These are phyloP conservation scores for Pseudococcus viburni DNA, from an alignment of 2,888 invertebrate species.

Conservation along the genomic window DNA sequence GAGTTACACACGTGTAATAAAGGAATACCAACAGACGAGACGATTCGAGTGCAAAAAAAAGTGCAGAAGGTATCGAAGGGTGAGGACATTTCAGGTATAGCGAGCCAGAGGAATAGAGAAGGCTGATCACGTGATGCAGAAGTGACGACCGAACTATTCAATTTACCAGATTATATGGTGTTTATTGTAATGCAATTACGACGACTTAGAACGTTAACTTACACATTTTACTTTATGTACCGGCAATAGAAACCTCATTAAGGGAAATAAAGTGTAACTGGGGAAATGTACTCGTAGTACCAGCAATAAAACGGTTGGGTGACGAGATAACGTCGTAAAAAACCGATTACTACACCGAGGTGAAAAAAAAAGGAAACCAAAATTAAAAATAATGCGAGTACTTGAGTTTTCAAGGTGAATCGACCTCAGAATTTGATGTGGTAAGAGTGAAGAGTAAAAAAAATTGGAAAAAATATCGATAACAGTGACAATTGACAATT, in stretches of 20 bases:
- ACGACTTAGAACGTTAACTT: background rate
- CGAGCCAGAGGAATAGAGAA: background rate
- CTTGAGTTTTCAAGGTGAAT: background rate
- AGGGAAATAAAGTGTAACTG: background rate
- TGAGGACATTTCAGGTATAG: background rate
- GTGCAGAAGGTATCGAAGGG: background rate
- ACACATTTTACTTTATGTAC: background rate
- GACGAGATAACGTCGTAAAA: background rate
- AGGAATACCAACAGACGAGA: background rate
- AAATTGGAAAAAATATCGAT: background rate
- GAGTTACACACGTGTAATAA: background rate
- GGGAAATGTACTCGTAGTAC: background rate
- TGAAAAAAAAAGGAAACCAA: background rate
- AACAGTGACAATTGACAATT: too few relatives aligned
- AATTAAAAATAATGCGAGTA: background rate
- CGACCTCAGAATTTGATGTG: background rate
- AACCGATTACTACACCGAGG: background rate
- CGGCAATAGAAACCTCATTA: constrained; percentile 7
- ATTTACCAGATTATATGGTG: background rate
- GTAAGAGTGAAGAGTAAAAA: background rate
- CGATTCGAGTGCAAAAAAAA: background rate
- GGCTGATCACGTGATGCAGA: background rate
- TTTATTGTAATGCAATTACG: constrained; percentile 7
- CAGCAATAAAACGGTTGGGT: background rate
- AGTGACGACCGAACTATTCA: background rate